These are phyloP conservation scores for Andrena hattorfiana DNA, from an alignment of 2,888 invertebrate species.

Conservation along the genomic window DNA sequence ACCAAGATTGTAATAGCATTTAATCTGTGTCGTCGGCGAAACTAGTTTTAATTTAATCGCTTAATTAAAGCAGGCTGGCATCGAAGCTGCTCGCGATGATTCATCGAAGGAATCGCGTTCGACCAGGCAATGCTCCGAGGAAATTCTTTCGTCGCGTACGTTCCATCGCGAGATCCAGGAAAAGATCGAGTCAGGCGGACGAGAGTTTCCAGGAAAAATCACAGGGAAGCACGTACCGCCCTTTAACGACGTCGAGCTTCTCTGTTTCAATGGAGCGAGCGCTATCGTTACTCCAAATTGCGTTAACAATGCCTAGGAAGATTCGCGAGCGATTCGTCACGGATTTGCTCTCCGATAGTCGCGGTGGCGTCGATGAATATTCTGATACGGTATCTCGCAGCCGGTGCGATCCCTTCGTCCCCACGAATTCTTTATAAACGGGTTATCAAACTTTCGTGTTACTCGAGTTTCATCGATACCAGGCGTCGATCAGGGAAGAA, in stretches of 20 bases:
- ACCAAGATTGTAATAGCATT: background rate
- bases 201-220: slow-evolving; percentile 6
- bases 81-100: background rate
- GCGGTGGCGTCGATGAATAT: background rate
- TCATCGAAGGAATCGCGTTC: slow-evolving; percentile 9
- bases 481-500: background rate
- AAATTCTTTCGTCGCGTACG: background rate
- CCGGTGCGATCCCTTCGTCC: too few species aligned
- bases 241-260: slow-evolving; percentile 36
- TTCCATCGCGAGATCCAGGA: background rate
- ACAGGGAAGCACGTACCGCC: slow-evolving; percentile 54
- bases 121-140: slow-evolving; percentile 4
- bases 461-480: background rate
- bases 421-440: background rate
- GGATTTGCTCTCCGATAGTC: background rate
- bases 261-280: slow-evolving; percentile 16
- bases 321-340: slow-evolving; percentile 3
- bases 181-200: background rate
- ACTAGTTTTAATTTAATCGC: too few species aligned
- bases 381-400: background rate
- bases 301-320: slow-evolving; percentile 16
- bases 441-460: background rate
- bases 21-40: too few species aligned
- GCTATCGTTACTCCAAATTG: slow-evolving; percentile 40
- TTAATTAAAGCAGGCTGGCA: background rate